Percentiles rank a stretch among this genome's conserved stretches.
Evolutionary conservation across 2,113 vertebrate species (phyloP).

Genomic region (Pteronura brasiliensis): DNA sequence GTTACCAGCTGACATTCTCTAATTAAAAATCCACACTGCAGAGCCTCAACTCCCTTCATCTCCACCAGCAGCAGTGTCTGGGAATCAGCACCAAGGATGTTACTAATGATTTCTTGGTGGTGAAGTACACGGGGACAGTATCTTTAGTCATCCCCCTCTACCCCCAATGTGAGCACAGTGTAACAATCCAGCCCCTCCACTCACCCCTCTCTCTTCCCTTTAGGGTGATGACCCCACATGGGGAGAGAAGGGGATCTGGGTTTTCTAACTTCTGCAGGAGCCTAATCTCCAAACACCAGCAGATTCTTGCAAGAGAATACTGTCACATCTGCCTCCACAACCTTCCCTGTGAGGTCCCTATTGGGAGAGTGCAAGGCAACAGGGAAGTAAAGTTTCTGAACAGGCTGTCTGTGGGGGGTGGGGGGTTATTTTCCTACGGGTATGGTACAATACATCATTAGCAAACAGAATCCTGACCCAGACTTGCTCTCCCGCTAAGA

Average conservation of each 20-base stretch:
- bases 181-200: not conserved
- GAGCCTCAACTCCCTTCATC: too few relatives aligned
- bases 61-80: not conserved
- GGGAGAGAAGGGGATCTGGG: fast-evolving
- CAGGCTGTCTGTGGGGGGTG: fast-evolving
- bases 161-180: fast-evolving
- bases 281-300: not conserved
- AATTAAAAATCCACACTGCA: not conserved
- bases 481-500: not conserved
- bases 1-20: not conserved
- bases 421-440: not conserved
- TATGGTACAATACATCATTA: fast-evolving
- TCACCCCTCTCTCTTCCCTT: not conserved
- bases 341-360: not conserved
- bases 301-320: not conserved
- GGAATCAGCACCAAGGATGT: not conserved
- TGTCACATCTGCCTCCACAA: not conserved
- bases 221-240: fast-evolving
- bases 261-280: not conserved
- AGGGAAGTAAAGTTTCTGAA: not conserved
- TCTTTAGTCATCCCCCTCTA: fast-evolving
- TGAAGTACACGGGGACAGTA: fast-evolving
- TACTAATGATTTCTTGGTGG: fast-evolving
- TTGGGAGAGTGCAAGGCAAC: fast-evolving
- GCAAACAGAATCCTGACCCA: fast-evolving